These are phyloP conservation scores for Hirtodrosophila confusa DNA, from an alignment of 2,888 invertebrate species.

Conservation along the genomic window DNA sequence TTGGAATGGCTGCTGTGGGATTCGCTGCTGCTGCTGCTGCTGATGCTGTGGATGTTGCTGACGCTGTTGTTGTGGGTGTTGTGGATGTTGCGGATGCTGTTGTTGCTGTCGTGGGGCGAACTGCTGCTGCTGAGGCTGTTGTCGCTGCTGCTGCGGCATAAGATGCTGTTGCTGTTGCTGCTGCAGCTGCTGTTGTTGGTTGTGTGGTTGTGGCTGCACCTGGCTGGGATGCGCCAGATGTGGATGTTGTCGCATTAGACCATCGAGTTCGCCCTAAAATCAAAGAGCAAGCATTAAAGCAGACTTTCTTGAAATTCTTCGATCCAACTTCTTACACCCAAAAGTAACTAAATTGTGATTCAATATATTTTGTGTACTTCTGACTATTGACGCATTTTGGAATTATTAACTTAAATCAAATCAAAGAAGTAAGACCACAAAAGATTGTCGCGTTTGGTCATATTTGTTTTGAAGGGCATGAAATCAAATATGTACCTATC, in stretches of 20 bases:
- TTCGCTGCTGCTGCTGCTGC: constrained; percentile 34
- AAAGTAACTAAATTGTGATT: no score
- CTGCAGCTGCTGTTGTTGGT: constrained; percentile 83
- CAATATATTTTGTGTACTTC: no score
- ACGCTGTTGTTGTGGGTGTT: constrained; percentile 44
- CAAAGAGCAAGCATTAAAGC: no score
- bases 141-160: constrained; percentile 84
- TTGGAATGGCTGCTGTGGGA: constrained; percentile 32
- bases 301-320: no score
- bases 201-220: constrained; percentile 83
- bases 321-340: no score
- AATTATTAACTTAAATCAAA: no score
- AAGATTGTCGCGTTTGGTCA: no score
- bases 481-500: no score
- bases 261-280: constrained; percentile 89
- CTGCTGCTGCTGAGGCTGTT: constrained; percentile 85
- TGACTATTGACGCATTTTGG: no score
- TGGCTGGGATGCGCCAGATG: constrained; percentile 89
- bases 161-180: constrained; percentile 85
- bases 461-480: no score
- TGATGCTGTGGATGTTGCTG: constrained; percentile 57
- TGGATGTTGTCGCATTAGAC: constrained; percentile 91
- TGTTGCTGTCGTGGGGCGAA: constrained; percentile 53
- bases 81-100: constrained; percentile 49
- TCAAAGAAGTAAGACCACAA: no score